Evolutionary conservation across 2,888 invertebrate genomes (phyloP).

Genomic region (Antheraea yamamai): DNA sequence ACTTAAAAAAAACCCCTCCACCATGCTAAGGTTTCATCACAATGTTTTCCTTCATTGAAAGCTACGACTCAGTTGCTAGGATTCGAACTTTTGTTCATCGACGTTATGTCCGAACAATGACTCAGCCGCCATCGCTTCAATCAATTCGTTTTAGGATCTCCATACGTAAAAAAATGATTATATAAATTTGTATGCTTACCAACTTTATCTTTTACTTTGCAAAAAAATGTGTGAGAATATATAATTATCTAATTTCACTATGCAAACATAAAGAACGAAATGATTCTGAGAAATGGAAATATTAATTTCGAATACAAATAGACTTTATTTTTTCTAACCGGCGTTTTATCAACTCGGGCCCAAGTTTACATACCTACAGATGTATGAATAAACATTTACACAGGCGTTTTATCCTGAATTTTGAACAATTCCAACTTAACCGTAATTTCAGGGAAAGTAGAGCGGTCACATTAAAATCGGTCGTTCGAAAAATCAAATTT

Average conservation of each 20-base stretch:
- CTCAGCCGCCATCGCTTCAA: too few species aligned
- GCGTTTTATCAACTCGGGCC: neutral
- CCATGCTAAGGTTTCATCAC: too few species aligned
- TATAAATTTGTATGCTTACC: too few species aligned
- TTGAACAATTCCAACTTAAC: slow-evolving; percentile 1
- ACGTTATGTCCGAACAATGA: too few species aligned
- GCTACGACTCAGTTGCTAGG: too few species aligned
- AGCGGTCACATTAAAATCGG: slow-evolving; percentile 50
- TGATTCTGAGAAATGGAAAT: neutral
- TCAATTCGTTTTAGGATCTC: too few species aligned
- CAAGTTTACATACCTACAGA: neutral
- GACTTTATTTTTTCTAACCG: neutral
- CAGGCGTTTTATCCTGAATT: neutral
- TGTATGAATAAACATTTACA: neutral
- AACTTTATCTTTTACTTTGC: neutral
- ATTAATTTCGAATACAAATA: neutral
- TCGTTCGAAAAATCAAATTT: slow-evolving; percentile 66
- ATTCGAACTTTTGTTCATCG: too few species aligned
- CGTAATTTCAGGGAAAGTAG: slow-evolving; percentile 29
- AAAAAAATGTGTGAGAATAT: neutral
- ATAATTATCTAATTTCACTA: neutral
- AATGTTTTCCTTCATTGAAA: too few species aligned
- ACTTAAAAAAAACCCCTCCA: too few species aligned
- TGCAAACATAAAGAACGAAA: neutral
- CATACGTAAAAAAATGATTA: neutral